Evolutionary conservation across 1,140 invertebrate genomes (phyloP), one percentile per base, ranked within the genome.

Genomic region (Zelostemma sp.): DNA sequence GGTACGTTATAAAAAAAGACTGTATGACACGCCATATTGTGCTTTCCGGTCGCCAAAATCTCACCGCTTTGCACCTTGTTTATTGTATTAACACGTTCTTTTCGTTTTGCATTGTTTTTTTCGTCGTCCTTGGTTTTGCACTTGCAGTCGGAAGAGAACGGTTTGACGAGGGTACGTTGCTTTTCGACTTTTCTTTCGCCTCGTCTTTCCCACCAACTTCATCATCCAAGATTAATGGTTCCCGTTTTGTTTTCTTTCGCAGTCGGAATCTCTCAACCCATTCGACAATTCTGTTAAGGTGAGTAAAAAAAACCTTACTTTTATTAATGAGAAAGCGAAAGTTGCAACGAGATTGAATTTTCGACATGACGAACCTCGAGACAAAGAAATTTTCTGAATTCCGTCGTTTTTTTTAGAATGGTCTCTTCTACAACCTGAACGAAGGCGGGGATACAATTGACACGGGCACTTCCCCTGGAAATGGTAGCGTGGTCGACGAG

Each of bases 211-310:
- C 11, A 48, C 75, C 15, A 60, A 79, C 14, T 73, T 77, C 40
- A 63, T 21, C 11, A 45, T 49, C 48, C 28, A 47, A 25, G 38
- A 53, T 58, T 48, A 53, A 63, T 58, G 18, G 40, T 33, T 49
- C 51, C 16, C 61, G 35, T n/a, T 66, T 59, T 50, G 12, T 48
- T 14, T 62, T 53, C 54, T 28, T 66, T 85, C 85, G 9, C 84
- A 92, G 91, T 89, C 91, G 76, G 93, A 94, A 88, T 92, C 93
- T 89, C 90, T 93, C 88, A 93, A 93, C 90, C 92, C 93, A 88
- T 94, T 94, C 88, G 91, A 93, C 78, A 89, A 86, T 86, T 85
- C 87, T 80, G 85, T 87, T 78, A 87, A 88, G 87, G 88, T 91
- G 56, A 40, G 77, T 77, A 69, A 1, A 11, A 31, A 31, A 31